Evolutionary conservation across 1,140 invertebrate species (phyloP).

Genomic region (Papilio aristodemus): DNA sequence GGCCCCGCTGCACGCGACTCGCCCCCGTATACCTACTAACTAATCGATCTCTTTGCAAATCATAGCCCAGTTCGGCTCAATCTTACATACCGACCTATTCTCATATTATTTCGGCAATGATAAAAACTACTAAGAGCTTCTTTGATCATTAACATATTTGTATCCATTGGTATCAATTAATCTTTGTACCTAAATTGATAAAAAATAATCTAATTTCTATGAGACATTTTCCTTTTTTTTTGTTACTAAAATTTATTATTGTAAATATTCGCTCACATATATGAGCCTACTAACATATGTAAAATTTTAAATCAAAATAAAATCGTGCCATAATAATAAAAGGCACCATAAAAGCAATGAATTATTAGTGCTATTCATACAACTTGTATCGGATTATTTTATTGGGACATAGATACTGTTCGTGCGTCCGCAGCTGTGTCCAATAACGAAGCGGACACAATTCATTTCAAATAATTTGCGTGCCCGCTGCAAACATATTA

Average conservation of each 20-base stretch:
- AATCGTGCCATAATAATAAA: not conserved
- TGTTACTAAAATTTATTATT: too few species aligned
- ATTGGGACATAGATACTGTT: not conserved
- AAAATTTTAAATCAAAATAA: not conserved
- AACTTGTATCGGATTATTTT: slow-evolving; percentile 1
- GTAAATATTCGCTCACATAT: too few species aligned
- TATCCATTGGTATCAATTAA: too few species aligned
- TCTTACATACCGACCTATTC: slow-evolving; percentile 40
- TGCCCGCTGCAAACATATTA: slow-evolving; percentile 19
- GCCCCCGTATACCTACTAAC: slow-evolving; percentile 47
- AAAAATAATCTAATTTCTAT: too few species aligned
- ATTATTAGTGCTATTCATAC: slow-evolving; percentile 12
- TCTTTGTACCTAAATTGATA: too few species aligned
- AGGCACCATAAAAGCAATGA: slow-evolving; percentile 18
- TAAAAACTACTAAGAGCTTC: not conserved
- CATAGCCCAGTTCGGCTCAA: slow-evolving; percentile 46
- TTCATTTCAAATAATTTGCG: slow-evolving; percentile 29
- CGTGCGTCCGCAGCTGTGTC: slow-evolving; percentile 12
- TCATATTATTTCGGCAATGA: slow-evolving; percentile 1
- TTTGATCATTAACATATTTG: too few species aligned
- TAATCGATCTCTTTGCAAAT: slow-evolving; percentile 64
- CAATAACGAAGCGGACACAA: slow-evolving; percentile 18
- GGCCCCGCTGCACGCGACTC: slow-evolving; percentile 59
- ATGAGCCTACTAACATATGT: too few species aligned
- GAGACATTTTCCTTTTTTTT: too few species aligned